phyloP scores from a whole-genome alignment of 2,888 invertebrate genomes.

The Ypsolopha scabrella region DNA sequence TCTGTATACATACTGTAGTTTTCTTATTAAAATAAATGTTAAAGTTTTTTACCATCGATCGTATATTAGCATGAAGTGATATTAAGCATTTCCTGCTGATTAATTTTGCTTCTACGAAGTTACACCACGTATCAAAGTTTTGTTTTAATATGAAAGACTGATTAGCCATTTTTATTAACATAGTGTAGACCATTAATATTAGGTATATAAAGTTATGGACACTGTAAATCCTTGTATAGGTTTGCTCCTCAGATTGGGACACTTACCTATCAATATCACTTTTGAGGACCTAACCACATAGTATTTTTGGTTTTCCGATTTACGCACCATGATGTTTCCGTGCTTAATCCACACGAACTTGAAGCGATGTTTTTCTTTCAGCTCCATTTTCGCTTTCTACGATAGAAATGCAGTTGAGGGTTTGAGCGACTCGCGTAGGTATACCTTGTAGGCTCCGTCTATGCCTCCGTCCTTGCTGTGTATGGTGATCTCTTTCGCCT shows the following conservation, averaged over 20 bases:
- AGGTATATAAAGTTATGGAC: too few species aligned
- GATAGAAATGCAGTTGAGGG: constrained; percentile 6
- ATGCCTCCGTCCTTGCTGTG: not conserved
- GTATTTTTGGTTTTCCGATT: constrained; percentile 5
- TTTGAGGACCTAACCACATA: not conserved
- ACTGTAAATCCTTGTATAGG: not conserved
- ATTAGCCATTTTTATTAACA: not conserved
- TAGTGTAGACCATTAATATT: not conserved
- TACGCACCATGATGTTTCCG: constrained; percentile 6
- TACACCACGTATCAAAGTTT: not conserved
- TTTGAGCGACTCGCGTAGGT: constrained; percentile 6
- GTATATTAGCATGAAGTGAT: constrained; percentile 5
- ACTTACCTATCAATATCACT: not conserved
- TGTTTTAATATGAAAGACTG: not conserved
- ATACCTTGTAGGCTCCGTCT: not conserved
- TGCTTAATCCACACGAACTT: constrained; percentile 11
- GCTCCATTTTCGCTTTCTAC: constrained; percentile 7
- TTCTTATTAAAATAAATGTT: not conserved
- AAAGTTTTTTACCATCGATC: constrained; percentile 10
- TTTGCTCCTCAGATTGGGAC: not conserved
- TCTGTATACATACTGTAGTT: constrained; percentile 8
- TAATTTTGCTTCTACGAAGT: not conserved
- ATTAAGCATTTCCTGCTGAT: not conserved
- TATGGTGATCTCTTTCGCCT: not conserved
- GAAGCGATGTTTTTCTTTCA: constrained; percentile 4